These are phyloP conservation scores for Hirtodrosophila alboralis DNA, from an alignment of 2,888 invertebrate species.

Conservation along the genomic window DNA sequence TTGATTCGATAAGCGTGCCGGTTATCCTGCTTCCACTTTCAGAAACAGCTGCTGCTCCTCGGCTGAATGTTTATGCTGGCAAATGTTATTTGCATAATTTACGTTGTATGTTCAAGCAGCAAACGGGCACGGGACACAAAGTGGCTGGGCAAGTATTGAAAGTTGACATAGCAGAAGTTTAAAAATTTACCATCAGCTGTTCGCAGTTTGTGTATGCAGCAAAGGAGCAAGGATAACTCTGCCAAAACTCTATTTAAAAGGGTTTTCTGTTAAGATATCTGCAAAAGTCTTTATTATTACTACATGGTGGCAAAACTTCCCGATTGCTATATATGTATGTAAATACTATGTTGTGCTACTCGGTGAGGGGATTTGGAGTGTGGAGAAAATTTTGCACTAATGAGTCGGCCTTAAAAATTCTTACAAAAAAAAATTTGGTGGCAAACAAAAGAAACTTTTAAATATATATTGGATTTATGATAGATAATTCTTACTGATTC, in stretches of 20 bases:
- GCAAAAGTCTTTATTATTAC: no score
- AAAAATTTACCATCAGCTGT: conserved; percentile 12
- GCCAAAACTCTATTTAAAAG: conserved; percentile 37
- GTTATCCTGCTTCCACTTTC: conserved; percentile 49
- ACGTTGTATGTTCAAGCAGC: conserved; percentile 60
- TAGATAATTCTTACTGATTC: no score
- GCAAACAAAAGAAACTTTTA: conserved; percentile 4
- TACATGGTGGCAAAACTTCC: no score
- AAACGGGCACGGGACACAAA: conserved; percentile 31
- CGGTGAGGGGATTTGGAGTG: no score
- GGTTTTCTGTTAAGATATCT: conserved; percentile 31
- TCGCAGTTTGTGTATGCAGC: conserved; percentile 26
- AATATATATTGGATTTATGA: conserved; percentile 2
- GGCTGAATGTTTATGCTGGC: conserved; percentile 72
- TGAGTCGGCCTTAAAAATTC: no score
- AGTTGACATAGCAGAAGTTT: conserved; percentile 45
- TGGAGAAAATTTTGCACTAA: no score
- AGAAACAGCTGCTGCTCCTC: conserved; percentile 24
- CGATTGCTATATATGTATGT: no score
- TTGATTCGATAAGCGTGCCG: conserved; percentile 73
- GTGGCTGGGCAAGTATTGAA: conserved; percentile 40
- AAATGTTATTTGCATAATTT: conserved; percentile 80
- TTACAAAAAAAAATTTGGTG: background rate
- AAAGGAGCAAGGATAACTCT: conserved; percentile 21
- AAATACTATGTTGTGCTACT: no score